phyloP scores from a whole-genome alignment of 2,888 invertebrate species.

The Anthrax anthrax region DNA sequence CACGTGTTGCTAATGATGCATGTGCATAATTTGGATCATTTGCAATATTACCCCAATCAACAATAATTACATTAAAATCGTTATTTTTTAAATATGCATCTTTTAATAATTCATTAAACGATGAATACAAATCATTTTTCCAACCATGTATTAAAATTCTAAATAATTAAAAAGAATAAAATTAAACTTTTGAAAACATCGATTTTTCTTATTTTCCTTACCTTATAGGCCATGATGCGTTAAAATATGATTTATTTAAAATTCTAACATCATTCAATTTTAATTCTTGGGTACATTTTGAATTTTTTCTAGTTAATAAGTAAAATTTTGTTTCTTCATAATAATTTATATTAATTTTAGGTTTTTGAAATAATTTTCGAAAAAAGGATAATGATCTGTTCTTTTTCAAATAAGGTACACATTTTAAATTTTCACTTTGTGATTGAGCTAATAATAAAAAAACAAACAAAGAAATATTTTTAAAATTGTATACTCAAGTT shows the following conservation, averaged over 20 bases:
- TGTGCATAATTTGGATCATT: slow-evolving; percentile 11
- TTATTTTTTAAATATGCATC: slow-evolving; percentile 38
- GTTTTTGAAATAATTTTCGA: neutral
- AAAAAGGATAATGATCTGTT: neutral
- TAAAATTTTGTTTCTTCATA: neutral
- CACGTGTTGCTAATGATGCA: neutral
- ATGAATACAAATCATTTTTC: slow-evolving; percentile 38
- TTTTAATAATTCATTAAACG: slow-evolving; percentile 7
- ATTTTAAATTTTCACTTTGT: neutral
- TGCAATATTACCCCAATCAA: slow-evolving; percentile 41
- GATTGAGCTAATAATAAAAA: too few relatives aligned
- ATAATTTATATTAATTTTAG: neutral
- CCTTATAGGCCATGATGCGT: neutral
- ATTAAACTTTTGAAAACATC: neutral
- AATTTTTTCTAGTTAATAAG: neutral
- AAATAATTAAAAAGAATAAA: neutral
- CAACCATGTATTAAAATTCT: slow-evolving; percentile 36
- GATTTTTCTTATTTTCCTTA: neutral
- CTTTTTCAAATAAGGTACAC: neutral
- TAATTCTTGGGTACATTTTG: neutral
- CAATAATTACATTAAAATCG: slow-evolving; percentile 40
- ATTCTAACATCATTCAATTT: neutral
- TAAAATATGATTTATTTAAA: neutral
- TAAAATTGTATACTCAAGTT: too few relatives aligned
- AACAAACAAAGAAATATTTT: too few relatives aligned